Percentiles rank a stretch among this genome's conserved stretches.
Conservation (phyloP, 2,888 invertebrate species). For the Hypolimnas misippus region DNA sequence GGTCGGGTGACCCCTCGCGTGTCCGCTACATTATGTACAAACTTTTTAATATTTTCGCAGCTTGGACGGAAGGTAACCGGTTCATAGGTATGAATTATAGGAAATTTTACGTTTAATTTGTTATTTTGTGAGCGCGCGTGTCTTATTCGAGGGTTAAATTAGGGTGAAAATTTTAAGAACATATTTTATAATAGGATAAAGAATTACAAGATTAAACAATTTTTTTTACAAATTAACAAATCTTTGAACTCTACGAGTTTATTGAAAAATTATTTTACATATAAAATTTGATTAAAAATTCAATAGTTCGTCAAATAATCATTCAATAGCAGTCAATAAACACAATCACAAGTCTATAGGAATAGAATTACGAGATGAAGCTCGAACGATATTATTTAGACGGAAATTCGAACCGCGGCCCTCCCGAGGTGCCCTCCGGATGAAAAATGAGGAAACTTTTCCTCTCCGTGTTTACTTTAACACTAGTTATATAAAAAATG, state of each 20-base stretch:
- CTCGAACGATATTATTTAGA: constrained; percentile 48
- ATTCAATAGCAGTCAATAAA: constrained; percentile 15
- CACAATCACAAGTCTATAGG: constrained; percentile 16
- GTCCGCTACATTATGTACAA: constrained; percentile 71
- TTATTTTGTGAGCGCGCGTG: constrained; percentile 70
- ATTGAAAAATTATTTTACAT: too few species aligned
- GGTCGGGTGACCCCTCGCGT: constrained; percentile 69
- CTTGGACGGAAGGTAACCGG: constrained; percentile 67
- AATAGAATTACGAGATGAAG: constrained; percentile 56
- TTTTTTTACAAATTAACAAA: too few species aligned
- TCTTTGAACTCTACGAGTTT: too few species aligned
- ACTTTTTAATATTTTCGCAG: constrained; percentile 78
- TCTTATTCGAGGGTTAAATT: constrained; percentile 69
- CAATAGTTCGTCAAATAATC: background rate
- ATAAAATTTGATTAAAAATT: too few species aligned
- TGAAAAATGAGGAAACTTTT: constrained; percentile 79
- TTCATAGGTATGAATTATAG: constrained; percentile 61
- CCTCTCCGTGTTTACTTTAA: constrained; percentile 75
- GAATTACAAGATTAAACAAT: too few species aligned
- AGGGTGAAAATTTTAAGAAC: constrained; percentile 51
- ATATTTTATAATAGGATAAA: background rate
- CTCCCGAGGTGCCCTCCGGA: constrained; percentile 61
- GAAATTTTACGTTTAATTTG: constrained; percentile 82
- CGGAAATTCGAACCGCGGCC: constrained; percentile 70
- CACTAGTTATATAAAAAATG: constrained; percentile 73